Percentiles rank a stretch among this genome's conserved stretches.
phyloP scores from a whole-genome alignment of 2,888 invertebrate species.

The Seladonia tumulorum region DNA sequence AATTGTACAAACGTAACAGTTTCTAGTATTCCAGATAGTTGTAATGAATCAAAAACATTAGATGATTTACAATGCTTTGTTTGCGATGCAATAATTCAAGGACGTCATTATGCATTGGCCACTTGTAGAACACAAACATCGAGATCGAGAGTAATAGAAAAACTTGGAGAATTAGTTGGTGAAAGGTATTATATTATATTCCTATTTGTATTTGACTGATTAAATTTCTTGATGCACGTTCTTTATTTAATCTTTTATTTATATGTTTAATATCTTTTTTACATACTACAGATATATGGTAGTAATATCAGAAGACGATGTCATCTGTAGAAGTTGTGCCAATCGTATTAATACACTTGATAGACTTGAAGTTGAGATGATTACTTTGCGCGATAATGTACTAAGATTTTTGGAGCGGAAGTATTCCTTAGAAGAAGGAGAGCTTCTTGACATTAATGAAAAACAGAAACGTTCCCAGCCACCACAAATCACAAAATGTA shows the following conservation, averaged over 20 bases:
- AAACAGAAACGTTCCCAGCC: constrained; percentile 73
- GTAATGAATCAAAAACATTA: constrained; percentile 10
- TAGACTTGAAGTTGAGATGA: constrained; percentile 80
- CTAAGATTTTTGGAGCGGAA: constrained; percentile 81
- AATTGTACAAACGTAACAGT: constrained; percentile 34
- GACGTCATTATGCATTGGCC: constrained; percentile 80
- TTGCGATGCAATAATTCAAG: constrained; percentile 81
- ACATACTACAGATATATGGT: constrained; percentile 79
- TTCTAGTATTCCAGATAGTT: constrained; percentile 13
- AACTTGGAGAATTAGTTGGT: constrained; percentile 82
- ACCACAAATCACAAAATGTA: constrained; percentile 74
- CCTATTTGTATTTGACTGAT: not conserved
- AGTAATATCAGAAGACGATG: constrained; percentile 83
- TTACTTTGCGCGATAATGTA: constrained; percentile 77
- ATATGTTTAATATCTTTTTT: not conserved
- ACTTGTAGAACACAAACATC: constrained; percentile 81
- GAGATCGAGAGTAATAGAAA: constrained; percentile 80
- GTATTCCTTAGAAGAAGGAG: constrained; percentile 81
- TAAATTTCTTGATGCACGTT: not conserved
- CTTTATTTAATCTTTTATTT: not conserved
- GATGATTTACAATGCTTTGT: constrained; percentile 78
- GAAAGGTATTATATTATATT: constrained; percentile 74
- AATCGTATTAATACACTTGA: constrained; percentile 83
- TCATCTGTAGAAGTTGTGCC: constrained; percentile 83
- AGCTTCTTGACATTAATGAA: constrained; percentile 75